Conservation (phyloP, 1,140 invertebrate genomes). For the Drosophila tristis region DNA sequence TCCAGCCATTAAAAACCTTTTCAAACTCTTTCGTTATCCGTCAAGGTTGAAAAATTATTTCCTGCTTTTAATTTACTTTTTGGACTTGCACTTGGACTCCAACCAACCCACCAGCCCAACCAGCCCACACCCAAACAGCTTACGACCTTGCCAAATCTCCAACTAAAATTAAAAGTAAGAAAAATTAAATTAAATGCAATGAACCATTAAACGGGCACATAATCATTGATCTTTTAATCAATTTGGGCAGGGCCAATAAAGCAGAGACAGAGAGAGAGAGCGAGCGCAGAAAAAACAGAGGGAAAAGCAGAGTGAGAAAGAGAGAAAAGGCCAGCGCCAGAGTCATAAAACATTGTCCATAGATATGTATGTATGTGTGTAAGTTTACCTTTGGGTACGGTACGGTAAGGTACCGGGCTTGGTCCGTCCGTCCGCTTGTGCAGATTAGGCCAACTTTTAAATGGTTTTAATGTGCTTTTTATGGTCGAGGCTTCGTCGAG, state of each 20-base stretch:
- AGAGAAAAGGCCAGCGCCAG: conserved; percentile 26
- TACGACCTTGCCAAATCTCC: conserved; percentile 36
- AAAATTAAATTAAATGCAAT: conserved; percentile 71
- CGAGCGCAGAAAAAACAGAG: conserved; percentile 35
- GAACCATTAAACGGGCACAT: conserved; percentile 74
- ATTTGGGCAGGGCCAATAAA: conserved; percentile 70
- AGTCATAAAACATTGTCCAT: conserved; percentile 70
- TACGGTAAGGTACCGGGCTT: not conserved
- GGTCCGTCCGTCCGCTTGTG: conserved; percentile 4
- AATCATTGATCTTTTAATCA: conserved; percentile 82
- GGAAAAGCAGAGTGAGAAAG: conserved; percentile 7
- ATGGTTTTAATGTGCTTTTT: conserved; percentile 79
- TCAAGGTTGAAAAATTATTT: not conserved
- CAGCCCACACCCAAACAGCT: not conserved
- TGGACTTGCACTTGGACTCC: not conserved
- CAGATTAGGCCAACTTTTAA: conserved; percentile 79
- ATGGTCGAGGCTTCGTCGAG: conserved; percentile 50
- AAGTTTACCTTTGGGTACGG: conserved; percentile 55
- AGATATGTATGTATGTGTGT: conserved; percentile 14
- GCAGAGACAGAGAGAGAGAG: conserved; percentile 17
- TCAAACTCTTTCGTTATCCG: too few relatives aligned
- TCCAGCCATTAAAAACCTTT: too few relatives aligned
- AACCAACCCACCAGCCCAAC: too few relatives aligned
- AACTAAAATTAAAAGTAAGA: conserved; percentile 36
- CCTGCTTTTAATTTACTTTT: conserved; percentile 17